A percentile compares a stretch with the other conserved stretches of the same genome.
Conservation (phyloP, 2,888 invertebrate genomes). For the Troglohyphantes excavatus region DNA sequence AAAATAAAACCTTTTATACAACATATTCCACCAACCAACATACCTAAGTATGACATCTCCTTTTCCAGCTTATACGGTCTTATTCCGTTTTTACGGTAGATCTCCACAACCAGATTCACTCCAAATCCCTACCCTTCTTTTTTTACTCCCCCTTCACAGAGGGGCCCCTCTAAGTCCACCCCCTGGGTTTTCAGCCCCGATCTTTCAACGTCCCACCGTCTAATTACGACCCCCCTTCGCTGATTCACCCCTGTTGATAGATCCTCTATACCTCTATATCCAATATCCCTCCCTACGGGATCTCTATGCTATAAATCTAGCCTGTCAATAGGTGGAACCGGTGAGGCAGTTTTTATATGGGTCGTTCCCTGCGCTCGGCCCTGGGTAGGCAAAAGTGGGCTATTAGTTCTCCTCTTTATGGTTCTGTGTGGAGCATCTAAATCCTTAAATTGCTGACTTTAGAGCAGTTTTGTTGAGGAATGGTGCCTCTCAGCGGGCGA, state of each 20-base stretch:
- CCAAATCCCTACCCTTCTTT: constrained; percentile 15
- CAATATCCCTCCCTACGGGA: constrained; percentile 62
- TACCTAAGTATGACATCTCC: no score
- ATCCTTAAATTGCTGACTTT: constrained; percentile 67
- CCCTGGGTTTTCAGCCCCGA: constrained; percentile 33
- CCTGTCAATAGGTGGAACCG: constrained; percentile 50
- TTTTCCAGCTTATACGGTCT: neutral
- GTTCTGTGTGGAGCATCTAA: constrained; percentile 19
- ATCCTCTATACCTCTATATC: constrained; percentile 47
- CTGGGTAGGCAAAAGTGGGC: constrained; percentile 27
- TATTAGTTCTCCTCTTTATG: constrained; percentile 44
- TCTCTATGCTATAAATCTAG: constrained; percentile 59
- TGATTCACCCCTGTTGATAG: constrained; percentile 65
- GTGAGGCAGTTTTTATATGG: constrained; percentile 2
- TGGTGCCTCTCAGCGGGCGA: neutral
- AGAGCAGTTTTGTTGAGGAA: constrained; percentile 15
- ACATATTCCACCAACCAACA: no score
- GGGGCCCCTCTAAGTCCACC: constrained; percentile 40
- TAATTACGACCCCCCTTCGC: constrained; percentile 56
- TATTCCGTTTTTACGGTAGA: neutral
- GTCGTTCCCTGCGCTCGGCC: constrained; percentile 10
- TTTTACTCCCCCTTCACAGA: neutral
- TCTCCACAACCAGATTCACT: constrained; percentile 38
- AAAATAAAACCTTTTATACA: no score
- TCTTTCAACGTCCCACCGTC: constrained; percentile 48